Evolutionary conservation across 2,888 invertebrate species (phyloP).

Genomic region (Elegia similella): DNA sequence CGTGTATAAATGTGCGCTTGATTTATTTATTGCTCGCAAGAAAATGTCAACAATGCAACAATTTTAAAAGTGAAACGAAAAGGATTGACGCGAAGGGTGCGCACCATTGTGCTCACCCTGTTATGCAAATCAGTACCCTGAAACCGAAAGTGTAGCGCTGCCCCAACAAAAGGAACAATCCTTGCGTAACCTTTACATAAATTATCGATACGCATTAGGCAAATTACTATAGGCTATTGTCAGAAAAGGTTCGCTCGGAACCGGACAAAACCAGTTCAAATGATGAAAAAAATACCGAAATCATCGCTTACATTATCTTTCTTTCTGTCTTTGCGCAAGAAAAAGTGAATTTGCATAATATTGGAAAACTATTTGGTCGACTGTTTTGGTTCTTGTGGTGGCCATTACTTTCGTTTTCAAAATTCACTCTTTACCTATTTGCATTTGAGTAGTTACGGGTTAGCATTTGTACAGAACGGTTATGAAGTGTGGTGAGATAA

Average conservation of each 20-base stretch:
- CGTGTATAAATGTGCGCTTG: slow-evolving; percentile 67
- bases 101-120: slow-evolving; percentile 65
- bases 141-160: slow-evolving; percentile 71
- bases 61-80: slow-evolving; percentile 76
- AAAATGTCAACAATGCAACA: slow-evolving; percentile 74
- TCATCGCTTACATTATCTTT: slow-evolving; percentile 52
- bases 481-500: slow-evolving; percentile 8
- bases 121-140: slow-evolving; percentile 78
- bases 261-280: slow-evolving; percentile 50
- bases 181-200: slow-evolving; percentile 73
- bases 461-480: slow-evolving; percentile 38
- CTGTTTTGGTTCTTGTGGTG: slow-evolving; percentile 75
- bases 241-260: slow-evolving; percentile 39
- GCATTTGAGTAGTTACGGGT: slow-evolving; percentile 44
- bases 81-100: slow-evolving; percentile 69
- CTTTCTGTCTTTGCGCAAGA: slow-evolving; percentile 32
- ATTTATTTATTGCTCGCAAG: slow-evolving; percentile 76
- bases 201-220: slow-evolving; percentile 75
- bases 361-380: slow-evolving; percentile 52
- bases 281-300: slow-evolving; percentile 51
- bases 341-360: slow-evolving; percentile 68
- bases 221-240: slow-evolving; percentile 62
- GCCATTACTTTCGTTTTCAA: slow-evolving; percentile 61
- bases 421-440: slow-evolving; percentile 30
- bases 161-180: slow-evolving; percentile 48